These are phyloP conservation scores for Ruditapes philippinarum DNA, from an alignment of 1,140 invertebrate species.

Conservation along the genomic window DNA sequence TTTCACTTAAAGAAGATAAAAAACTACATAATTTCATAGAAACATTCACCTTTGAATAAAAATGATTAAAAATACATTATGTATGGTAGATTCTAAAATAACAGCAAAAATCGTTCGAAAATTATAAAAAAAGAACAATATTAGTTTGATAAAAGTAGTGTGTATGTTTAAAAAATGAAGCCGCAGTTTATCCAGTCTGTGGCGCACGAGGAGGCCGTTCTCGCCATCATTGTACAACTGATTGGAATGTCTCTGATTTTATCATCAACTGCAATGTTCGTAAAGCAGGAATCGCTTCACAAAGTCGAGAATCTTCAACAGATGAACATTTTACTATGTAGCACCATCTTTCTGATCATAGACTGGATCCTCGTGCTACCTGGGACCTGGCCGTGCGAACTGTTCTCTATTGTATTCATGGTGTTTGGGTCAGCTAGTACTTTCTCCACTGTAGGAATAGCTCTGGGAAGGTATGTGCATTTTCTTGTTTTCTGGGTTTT, in stretches of 20 bases:
- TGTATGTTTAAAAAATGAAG: neutral
- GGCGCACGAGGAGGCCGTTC: neutral
- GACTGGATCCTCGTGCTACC: constrained; percentile 39
- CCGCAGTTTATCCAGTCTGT: neutral
- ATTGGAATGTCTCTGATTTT: constrained; percentile 45
- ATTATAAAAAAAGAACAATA: no score
- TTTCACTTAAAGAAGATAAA: no score
- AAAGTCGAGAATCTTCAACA: constrained; percentile 13
- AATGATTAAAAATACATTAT: no score
- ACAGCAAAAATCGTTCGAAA: no score
- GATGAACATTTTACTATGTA: constrained; percentile 26
- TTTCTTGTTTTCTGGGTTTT: no score
- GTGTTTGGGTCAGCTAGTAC: constrained; percentile 8
- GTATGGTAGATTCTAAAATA: no score
- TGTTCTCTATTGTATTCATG: constrained; percentile 26
- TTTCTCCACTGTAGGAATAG: constrained; percentile 6
- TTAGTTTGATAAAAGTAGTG: no score
- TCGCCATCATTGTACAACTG: constrained; percentile 15
- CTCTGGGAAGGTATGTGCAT: constrained; percentile 36
- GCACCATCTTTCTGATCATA: constrained; percentile 16
- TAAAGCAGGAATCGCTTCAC: constrained; percentile 4
- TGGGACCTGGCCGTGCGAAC: neutral
- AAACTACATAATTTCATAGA: no score
- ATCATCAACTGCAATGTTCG: constrained; percentile 29
- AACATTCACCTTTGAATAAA: no score